Evolutionary conservation across 2,888 invertebrate genomes (phyloP).

Genomic region (Caenorhabditis sp.): DNA sequence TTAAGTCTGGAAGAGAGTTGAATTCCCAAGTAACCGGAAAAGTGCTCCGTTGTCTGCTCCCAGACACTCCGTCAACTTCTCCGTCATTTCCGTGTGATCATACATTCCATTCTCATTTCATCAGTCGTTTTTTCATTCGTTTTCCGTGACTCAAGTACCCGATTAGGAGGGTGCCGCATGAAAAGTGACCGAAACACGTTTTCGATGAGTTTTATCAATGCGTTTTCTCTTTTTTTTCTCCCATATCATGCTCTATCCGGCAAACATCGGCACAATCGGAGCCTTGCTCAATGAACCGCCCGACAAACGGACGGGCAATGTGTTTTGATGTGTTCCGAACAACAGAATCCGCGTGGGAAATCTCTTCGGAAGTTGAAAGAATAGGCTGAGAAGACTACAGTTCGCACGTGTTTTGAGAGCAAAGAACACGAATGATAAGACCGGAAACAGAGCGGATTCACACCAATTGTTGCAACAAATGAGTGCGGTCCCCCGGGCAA

Average conservation of each 20-base stretch:
- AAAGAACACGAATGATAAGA: constrained; percentile 47
- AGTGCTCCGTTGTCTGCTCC: too few relatives aligned
- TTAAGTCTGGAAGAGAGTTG: too few relatives aligned
- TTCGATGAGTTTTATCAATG: constrained; percentile 16
- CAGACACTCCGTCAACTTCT: too few relatives aligned
- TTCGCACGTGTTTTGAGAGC: constrained; percentile 44
- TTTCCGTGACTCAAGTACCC: constrained; percentile 8
- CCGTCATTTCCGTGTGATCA: too few relatives aligned
- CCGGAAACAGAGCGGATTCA: constrained; percentile 47
- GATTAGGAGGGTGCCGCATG: constrained; percentile 31
- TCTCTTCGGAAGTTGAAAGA: constrained; percentile 9
- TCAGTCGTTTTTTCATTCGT: not conserved
- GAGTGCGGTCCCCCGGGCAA: constrained; percentile 14
- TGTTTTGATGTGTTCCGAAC: constrained; percentile 15
- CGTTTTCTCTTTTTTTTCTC: not conserved
- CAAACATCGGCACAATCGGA: constrained; percentile 4
- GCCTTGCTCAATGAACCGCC: not conserved
- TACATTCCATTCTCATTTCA: constrained; percentile 8
- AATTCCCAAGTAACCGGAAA: too few relatives aligned
- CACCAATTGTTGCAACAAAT: constrained; percentile 48
- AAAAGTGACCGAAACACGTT: constrained; percentile 49
- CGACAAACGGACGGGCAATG: too few relatives aligned
- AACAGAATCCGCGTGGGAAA: not conserved
- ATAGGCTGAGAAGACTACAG: not conserved
- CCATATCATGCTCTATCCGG: constrained; percentile 7